A percentile compares a stretch with the other conserved stretches of the same genome.
Evolutionary conservation across 30 jellyfish, hydroid and myxozoan genomes (phyloP).

Genomic region (Rhopilema esculentum): DNA sequence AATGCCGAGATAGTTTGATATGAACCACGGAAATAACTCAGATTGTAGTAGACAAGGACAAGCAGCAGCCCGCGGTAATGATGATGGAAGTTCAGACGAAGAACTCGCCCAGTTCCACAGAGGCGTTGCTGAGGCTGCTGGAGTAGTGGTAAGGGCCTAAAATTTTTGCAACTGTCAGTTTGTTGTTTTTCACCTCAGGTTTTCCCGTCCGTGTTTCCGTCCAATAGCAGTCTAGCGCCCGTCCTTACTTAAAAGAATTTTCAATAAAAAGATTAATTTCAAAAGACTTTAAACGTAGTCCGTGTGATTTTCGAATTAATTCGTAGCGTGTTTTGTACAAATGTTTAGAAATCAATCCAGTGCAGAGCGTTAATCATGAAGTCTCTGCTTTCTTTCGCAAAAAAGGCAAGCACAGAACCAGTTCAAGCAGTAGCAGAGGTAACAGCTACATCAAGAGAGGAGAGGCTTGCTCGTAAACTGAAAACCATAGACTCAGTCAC

Average conservation of each 20-base stretch:
- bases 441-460: slow-evolving; percentile 79
- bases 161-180: not conserved
- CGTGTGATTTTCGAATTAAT: no score
- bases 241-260: not conserved
- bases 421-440: slow-evolving; percentile 4
- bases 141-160: slow-evolving; percentile 14
- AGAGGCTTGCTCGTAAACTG: slow-evolving; percentile 78
- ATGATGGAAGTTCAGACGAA: slow-evolving; percentile 64
- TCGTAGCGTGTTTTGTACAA: no score
- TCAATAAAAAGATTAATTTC: not conserved
- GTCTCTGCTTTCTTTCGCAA: not conserved
- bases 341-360: no score
- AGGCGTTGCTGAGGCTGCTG: not conserved
- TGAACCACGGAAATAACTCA: slow-evolving; percentile 38
- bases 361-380: not conserved
- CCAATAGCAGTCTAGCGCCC: not conserved
- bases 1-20: slow-evolving; percentile 7
- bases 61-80: slow-evolving; percentile 14
- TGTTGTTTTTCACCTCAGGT: not conserved
- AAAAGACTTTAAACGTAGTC: no score
- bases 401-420: slow-evolving; percentile 11
- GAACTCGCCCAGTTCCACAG: slow-evolving; percentile 46
- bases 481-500: slow-evolving; percentile 83
- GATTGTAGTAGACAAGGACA: not conserved
- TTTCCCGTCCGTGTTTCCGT: not conserved